These are phyloP conservation scores for Stenchaetothrips biformis DNA, from an alignment of 2,888 invertebrate species.

Conservation along the genomic window DNA sequence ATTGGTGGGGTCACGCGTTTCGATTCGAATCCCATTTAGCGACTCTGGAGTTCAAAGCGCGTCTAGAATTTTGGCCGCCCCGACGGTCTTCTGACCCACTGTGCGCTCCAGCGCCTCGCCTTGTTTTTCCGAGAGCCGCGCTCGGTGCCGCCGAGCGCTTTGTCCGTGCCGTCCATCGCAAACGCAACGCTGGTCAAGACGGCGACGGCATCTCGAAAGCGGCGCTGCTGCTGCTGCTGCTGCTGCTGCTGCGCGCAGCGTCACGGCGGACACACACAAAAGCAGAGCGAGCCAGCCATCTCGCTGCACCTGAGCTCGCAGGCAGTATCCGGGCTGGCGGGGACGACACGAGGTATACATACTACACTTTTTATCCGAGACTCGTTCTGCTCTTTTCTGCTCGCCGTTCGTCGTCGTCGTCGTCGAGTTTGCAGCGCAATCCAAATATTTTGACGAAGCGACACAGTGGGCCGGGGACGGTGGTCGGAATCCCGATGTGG, in stretches of 20 bases:
- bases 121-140: no score
- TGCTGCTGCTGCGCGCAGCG: not conserved
- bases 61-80: no score
- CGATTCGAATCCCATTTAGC: no score
- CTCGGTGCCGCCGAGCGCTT: no score
- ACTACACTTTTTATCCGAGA: not conserved
- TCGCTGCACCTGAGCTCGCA: not conserved
- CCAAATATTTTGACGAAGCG: not conserved
- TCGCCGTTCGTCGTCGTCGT: not conserved
- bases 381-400: not conserved
- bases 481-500: no score
- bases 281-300: not conserved
- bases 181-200: not conserved
- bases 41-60: no score
- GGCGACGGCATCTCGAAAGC: not conserved
- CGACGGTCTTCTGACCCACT: no score
- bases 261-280: not conserved
- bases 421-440: not conserved
- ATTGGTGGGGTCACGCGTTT: no score
- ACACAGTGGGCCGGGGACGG: no score
- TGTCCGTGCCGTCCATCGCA: no score
- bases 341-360: no score
- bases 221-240: not conserved
- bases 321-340: not conserved
- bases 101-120: no score